Percentiles rank a stretch among this genome's conserved stretches.
Evolutionary conservation across 2,113 vertebrate species (phyloP).

Genomic region (Notechis scutatus): DNA sequence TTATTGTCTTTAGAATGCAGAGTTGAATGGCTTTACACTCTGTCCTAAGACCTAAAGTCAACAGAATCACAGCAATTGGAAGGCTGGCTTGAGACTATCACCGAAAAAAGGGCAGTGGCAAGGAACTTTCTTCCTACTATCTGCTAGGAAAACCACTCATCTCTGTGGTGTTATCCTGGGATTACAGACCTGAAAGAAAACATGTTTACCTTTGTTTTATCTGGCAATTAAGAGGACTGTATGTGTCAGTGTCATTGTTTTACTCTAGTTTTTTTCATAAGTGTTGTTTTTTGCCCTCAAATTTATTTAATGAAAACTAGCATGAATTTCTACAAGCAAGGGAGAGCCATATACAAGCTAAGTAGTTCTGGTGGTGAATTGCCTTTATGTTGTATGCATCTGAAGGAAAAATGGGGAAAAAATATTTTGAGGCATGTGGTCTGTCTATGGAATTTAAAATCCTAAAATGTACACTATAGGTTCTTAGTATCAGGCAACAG

Average conservation of each 20-base stretch:
- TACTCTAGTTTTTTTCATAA: too few relatives aligned
- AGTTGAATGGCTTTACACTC: background rate
- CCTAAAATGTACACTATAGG: too few relatives aligned
- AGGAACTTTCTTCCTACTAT: background rate
- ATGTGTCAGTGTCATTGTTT: background rate
- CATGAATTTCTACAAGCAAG: background rate
- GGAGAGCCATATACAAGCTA: too few relatives aligned
- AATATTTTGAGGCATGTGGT: too few relatives aligned
- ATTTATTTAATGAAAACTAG: background rate
- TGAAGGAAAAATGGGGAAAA: too few relatives aligned
- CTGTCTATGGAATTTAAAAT: too few relatives aligned
- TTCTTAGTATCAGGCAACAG: too few relatives aligned
- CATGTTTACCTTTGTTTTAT: background rate
- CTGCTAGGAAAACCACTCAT: background rate
- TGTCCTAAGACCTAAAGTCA: background rate
- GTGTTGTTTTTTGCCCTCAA: background rate
- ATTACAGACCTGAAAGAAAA: background rate
- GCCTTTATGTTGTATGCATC: too few relatives aligned
- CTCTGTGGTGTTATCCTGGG: background rate
- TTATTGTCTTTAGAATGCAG: background rate
- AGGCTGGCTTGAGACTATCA: background rate
- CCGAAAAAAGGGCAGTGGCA: background rate
- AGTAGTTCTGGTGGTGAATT: too few relatives aligned
- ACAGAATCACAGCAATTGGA: background rate
- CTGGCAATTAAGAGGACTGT: background rate